phyloP scores from a whole-genome alignment of 1,140 invertebrate genomes.

The Temnothorax curvispinosus region DNA sequence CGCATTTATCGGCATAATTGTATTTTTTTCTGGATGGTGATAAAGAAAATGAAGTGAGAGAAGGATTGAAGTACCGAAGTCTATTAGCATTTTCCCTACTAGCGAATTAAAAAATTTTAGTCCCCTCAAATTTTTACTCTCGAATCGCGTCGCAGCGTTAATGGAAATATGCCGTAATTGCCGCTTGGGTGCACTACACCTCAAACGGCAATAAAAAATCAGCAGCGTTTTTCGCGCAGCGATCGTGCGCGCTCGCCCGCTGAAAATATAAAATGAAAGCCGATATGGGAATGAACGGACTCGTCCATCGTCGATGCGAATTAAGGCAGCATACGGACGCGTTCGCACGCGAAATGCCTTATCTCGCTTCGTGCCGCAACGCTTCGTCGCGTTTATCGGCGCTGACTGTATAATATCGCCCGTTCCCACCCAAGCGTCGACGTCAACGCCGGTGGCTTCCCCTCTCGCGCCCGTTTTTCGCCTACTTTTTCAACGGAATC shows the following conservation, averaged over 20 bases:
- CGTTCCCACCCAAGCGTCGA: neutral
- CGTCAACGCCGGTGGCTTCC: constrained; percentile 17
- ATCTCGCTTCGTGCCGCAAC: constrained; percentile 54
- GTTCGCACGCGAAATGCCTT: constrained; percentile 56
- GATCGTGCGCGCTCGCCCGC: constrained; percentile 16
- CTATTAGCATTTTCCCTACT: constrained; percentile 36
- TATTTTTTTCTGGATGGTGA: neutral
- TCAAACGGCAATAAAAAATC: constrained; percentile 45
- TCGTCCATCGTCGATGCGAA: constrained; percentile 38
- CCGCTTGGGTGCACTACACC: constrained; percentile 30
- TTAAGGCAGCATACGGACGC: constrained; percentile 53
- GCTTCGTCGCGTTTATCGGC: constrained; percentile 49
- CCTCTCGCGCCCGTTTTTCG: constrained; percentile 33
- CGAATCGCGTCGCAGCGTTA: constrained; percentile 38
- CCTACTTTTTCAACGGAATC: constrained; percentile 21
- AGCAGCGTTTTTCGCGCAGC: constrained; percentile 5
- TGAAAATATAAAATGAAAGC: constrained; percentile 46
- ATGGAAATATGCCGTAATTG: constrained; percentile 53
- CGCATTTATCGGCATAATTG: neutral
- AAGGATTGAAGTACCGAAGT: neutral
- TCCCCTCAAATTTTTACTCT: constrained; percentile 28
- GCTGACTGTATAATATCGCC: constrained; percentile 35
- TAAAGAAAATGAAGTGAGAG: neutral
- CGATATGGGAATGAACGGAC: constrained; percentile 38
- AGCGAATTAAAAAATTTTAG: constrained; percentile 34